These are phyloP conservation scores for Psettodes erumei DNA, from an alignment of 2,113 vertebrate species.

Conservation along the genomic window DNA sequence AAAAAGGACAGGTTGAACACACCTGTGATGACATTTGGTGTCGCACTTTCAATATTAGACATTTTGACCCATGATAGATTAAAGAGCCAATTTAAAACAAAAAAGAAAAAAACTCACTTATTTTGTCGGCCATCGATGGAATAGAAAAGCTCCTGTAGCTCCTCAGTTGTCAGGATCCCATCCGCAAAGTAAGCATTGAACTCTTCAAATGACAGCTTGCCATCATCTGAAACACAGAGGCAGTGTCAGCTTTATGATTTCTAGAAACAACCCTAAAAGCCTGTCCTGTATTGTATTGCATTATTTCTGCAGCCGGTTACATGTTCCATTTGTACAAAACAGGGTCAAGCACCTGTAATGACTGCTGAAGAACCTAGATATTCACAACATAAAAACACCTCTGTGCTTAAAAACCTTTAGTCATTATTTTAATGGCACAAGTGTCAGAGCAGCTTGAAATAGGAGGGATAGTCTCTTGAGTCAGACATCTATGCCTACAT, in stretches of 20 bases:
- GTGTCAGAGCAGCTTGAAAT: neutral
- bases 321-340: too few species aligned
- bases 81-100: neutral
- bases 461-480: neutral
- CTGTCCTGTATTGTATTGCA: neutral
- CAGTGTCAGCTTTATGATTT: neutral
- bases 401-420: neutral
- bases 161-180: constrained; percentile 91
- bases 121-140: constrained; percentile 89
- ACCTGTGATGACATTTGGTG: neutral
- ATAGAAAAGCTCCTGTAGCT: constrained; percentile 93
- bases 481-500: neutral
- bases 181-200: constrained; percentile 96
- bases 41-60: neutral
- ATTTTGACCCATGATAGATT: neutral
- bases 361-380: neutral
- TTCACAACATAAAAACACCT: neutral
- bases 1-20: neutral
- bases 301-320: neutral
- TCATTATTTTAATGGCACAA: neutral
- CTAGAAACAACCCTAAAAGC: neutral
- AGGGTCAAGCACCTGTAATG: neutral
- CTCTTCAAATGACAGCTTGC: constrained; percentile 96
- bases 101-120: constrained; percentile 83
- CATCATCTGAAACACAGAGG: constrained; percentile 87